Conservation (phyloP, 1,140 invertebrate species). For the Drosophila punjabiensis region DNA sequence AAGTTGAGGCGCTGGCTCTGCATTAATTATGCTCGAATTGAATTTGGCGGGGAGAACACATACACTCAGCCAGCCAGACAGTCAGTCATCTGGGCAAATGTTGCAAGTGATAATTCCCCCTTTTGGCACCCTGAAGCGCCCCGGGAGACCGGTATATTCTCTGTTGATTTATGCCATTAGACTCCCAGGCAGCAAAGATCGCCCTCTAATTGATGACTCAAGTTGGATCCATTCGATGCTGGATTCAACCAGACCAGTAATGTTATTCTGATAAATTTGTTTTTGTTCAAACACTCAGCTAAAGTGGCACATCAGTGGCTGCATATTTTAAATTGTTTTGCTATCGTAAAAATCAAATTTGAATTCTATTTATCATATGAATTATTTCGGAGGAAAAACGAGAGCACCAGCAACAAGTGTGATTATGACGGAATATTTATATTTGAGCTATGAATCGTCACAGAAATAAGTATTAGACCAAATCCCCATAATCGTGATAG, state of each 20-base stretch:
- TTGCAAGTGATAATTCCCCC: conserved; percentile 55
- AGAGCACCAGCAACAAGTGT: conserved; percentile 1
- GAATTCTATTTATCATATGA: background rate
- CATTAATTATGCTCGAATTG: conserved; percentile 53
- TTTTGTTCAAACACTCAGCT: conserved; percentile 12
- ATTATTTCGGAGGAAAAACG: background rate
- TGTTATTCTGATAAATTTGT: conserved; percentile 13
- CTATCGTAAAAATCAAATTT: conserved; percentile 24
- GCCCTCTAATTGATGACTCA: conserved; percentile 55
- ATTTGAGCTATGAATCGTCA: background rate
- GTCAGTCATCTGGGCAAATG: conserved; percentile 29
- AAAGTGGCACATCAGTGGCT: background rate
- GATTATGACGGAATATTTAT: background rate
- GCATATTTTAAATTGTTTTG: conserved; percentile 13
- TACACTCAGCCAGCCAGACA: background rate
- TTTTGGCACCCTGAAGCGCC: conserved; percentile 43
- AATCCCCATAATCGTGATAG: background rate
- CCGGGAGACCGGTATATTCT: conserved; percentile 1
- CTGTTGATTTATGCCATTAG: conserved; percentile 55
- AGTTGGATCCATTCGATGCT: background rate
- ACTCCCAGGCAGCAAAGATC: conserved; percentile 5
- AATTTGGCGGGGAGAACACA: conserved; percentile 7
- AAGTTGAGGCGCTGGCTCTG: conserved; percentile 31
- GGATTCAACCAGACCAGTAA: conserved; percentile 11
- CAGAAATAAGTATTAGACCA: background rate